Evolutionary conservation across 2,888 invertebrate species (phyloP).

Genomic region (Sphinx pinastri): DNA sequence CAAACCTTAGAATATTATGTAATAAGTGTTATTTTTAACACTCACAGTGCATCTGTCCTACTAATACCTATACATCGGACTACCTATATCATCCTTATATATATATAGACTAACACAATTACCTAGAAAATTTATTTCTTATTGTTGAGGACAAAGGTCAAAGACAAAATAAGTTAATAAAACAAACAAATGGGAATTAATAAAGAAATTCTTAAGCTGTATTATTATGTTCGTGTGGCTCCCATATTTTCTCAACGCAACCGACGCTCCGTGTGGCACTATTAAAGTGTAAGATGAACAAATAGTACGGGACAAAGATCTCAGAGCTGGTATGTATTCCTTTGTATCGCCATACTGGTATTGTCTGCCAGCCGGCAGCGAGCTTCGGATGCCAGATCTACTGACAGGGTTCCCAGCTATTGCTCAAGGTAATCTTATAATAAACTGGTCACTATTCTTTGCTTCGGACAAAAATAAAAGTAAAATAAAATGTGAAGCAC

Average conservation of each 20-base stretch:
- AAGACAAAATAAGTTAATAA: neutral
- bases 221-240: slow-evolving; percentile 6
- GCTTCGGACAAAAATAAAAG: neutral
- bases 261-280: neutral
- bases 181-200: neutral
- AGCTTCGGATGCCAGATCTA: slow-evolving; percentile 41
- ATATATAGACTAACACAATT: too few species aligned
- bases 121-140: too few species aligned
- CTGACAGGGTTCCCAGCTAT: slow-evolving; percentile 17
- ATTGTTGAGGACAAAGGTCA: too few species aligned
- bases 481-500: neutral
- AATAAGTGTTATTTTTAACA: too few species aligned
- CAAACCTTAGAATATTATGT: too few species aligned
- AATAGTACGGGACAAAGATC: slow-evolving; percentile 45
- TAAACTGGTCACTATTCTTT: neutral
- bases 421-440: slow-evolving; percentile 17
- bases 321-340: slow-evolving; percentile 45
- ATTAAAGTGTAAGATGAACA: slow-evolving; percentile 36
- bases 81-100: too few species aligned
- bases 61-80: too few species aligned
- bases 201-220: slow-evolving; percentile 1
- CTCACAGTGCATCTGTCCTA: too few species aligned
- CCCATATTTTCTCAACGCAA: neutral
- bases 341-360: slow-evolving; percentile 44
- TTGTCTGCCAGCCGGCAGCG: slow-evolving; percentile 41